Evolutionary conservation across 2,888 invertebrate genomes (phyloP), one percentile per base, ranked within the genome.

Genomic region (Pammene fasciana): DNA sequence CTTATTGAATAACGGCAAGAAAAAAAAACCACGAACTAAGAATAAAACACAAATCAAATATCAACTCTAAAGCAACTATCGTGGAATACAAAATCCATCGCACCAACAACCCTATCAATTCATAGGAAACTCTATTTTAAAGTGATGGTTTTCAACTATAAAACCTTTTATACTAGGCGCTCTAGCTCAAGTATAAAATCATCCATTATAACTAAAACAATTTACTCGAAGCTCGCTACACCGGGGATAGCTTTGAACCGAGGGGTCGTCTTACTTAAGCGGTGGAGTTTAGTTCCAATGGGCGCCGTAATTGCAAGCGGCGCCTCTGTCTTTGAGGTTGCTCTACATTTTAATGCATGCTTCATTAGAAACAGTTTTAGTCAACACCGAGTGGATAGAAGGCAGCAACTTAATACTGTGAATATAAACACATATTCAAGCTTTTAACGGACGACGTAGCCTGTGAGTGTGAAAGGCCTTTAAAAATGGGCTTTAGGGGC

Each of bases 341-440:
- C 71, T 83, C 81, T 73, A 85, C 78, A 84, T 84, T 84, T 81
- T 74, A 85, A 80, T 78, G 78, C 71, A 60, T 70, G 14, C 60
- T 70, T 52, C 52, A 56, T 65, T 55, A 26, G 16, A 45, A 65
- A 64, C 43, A n/a, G 34, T 57, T 66, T 41, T 59, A 67, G 50
- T 41, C 16, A 18, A 13, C n/a, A 16, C 14, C 9, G n/a, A 50
- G 60, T 60, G 67, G 48, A 43, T 43, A 13, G 16, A 14, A 14
- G 48, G n/a, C n/a, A n/a, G n/a, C n/a, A n/a, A n/a, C 36, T 57
- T 18, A 18, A 61, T 61, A 18, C 16, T 59, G 43, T 26, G 7
- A 18, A 16, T 57, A 10, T 7, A 26, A 57, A 26, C 26, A 26
- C 26, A 4, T 26, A 26, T 26, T 26, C 26, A 26, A 26, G 26